Evolutionary conservation across 2,797 vertebrate genomes (phyloP).

Genomic region (Oreonectes daqikongensis): DNA sequence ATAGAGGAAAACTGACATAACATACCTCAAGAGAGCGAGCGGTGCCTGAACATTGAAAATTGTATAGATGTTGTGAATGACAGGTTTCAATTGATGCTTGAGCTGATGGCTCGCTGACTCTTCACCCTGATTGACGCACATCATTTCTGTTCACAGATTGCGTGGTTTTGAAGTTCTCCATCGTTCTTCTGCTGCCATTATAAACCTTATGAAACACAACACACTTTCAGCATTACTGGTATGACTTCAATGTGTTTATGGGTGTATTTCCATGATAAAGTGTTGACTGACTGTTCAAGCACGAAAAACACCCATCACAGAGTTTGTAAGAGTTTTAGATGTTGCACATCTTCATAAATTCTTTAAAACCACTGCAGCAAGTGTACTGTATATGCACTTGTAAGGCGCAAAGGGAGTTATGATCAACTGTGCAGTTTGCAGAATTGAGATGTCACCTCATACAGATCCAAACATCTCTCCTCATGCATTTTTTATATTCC

Average conservation of each 20-base stretch:
- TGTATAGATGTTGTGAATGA: slow-evolving; percentile 37
- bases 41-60: slow-evolving; percentile 32
- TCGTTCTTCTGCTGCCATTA: slow-evolving; percentile 31
- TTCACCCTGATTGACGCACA: slow-evolving; percentile 36
- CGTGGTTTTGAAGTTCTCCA: slow-evolving; percentile 25
- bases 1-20: not conserved
- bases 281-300: not conserved
- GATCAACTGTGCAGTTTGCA: slow-evolving; percentile 10
- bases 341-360: slow-evolving; percentile 13
- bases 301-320: slow-evolving; percentile 1
- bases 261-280: slow-evolving; percentile 2
- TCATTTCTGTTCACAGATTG: slow-evolving; percentile 41
- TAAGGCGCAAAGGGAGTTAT: not conserved
- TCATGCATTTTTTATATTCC: slow-evolving; percentile 47
- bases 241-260: slow-evolving; percentile 9
- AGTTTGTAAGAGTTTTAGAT: slow-evolving; percentile 8
- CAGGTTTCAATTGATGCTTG: slow-evolving; percentile 45
- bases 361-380: not conserved
- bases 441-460: slow-evolving; percentile 36
- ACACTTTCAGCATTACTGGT: not conserved
- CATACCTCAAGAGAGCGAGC: not conserved
- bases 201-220: not conserved
- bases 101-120: slow-evolving; percentile 37
- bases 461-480: slow-evolving; percentile 9
- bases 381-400: not conserved